Evolutionary conservation across 2,797 vertebrate species (phyloP).

Genomic region (Pempheris klunzingeri): DNA sequence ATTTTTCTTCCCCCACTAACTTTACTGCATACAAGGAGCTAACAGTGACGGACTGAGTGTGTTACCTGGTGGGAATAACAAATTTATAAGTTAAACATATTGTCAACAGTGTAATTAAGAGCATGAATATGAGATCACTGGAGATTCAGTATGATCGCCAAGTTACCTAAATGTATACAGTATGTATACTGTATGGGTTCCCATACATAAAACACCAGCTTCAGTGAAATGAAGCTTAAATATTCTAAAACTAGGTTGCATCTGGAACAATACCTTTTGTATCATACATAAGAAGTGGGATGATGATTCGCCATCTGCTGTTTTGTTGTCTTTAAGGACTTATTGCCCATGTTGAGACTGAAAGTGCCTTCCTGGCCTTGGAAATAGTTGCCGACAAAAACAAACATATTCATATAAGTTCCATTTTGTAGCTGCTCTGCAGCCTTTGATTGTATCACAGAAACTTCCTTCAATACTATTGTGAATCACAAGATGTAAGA

Average conservation of each 20-base stretch:
- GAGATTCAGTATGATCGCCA: not conserved
- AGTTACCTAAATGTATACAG: not conserved
- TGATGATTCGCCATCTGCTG: not conserved
- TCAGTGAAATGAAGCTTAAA: not conserved
- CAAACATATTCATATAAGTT: slow-evolving; percentile 25
- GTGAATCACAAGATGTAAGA: not conserved
- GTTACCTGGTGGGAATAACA: not conserved
- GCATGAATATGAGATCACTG: not conserved
- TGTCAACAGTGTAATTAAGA: not conserved
- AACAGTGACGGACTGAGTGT: slow-evolving; percentile 1
- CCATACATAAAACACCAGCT: not conserved
- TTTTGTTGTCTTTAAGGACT: too few species aligned
- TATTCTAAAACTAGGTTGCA: not conserved
- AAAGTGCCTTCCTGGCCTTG: slow-evolving; percentile 4
- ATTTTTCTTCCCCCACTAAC: not conserved
- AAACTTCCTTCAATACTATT: slow-evolving; percentile 12
- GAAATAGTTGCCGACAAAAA: not conserved
- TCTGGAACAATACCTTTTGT: not conserved
- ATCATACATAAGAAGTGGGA: not conserved
- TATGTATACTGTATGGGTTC: not conserved
- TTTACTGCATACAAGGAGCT: not conserved
- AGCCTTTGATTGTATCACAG: slow-evolving; percentile 2
- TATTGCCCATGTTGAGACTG: too few species aligned
- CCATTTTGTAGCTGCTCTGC: slow-evolving; percentile 1
- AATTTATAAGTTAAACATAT: not conserved